Conservation (phyloP, 2,888 invertebrate species). For the Hyposoter dolosus region DNA sequence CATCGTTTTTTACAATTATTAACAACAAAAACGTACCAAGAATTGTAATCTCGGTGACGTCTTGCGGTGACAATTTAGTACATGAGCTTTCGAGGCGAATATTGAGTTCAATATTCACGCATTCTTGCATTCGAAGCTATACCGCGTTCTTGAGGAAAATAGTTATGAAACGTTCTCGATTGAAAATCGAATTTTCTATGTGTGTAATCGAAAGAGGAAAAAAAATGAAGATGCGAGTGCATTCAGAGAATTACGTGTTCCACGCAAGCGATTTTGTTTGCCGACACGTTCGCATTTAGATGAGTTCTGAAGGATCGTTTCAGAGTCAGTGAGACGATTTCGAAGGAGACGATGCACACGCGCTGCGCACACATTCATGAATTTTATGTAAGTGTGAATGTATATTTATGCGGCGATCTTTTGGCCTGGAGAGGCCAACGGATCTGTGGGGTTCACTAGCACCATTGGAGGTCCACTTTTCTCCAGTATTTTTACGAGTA, state of each 20-base stretch:
- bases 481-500: slow-evolving; percentile 15
- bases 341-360: slow-evolving; percentile 55
- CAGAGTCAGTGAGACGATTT: slow-evolving; percentile 81
- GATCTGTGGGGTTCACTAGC: slow-evolving; percentile 28
- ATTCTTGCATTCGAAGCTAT: neutral
- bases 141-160: neutral
- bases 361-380: neutral
- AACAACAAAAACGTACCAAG: neutral
- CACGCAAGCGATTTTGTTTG: slow-evolving; percentile 82
- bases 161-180: neutral
- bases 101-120: neutral
- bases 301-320: slow-evolving; percentile 83
- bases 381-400: neutral
- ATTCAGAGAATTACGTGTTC: slow-evolving; percentile 60
- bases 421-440: slow-evolving; percentile 32
- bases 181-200: neutral
- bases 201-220: neutral
- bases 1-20: neutral
- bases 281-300: slow-evolving; percentile 81
- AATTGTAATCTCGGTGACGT: neutral
- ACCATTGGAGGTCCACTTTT: slow-evolving; percentile 62
- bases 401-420: slow-evolving; percentile 32
- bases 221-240: neutral
- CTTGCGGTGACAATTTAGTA: neutral
- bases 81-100: neutral